Conservation (phyloP, 2,888 invertebrate genomes). For the Microdon myrmicae region DNA sequence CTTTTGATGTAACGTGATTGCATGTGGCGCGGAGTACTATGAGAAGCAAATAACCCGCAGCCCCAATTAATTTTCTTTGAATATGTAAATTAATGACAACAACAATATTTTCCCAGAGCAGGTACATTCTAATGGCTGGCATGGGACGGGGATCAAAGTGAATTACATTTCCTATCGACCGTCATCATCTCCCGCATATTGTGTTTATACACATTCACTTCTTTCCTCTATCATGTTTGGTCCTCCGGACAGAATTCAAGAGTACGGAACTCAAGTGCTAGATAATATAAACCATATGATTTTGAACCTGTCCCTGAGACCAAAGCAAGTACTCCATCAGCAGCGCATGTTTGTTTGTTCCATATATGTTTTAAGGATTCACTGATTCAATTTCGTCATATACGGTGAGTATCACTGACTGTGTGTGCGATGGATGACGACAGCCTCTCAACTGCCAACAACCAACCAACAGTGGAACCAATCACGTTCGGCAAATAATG, state of each 20-base stretch:
- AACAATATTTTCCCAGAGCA: constrained; percentile 52
- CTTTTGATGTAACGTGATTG: constrained; percentile 48
- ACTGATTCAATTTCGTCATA: constrained; percentile 52
- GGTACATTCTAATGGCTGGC: constrained; percentile 50
- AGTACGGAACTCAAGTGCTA: too few relatives aligned
- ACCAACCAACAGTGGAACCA: constrained; percentile 49
- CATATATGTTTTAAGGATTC: constrained; percentile 52
- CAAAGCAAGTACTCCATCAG: constrained; percentile 36
- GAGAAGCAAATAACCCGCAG: constrained; percentile 49
- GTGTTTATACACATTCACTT: too few relatives aligned
- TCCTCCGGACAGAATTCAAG: too few relatives aligned
- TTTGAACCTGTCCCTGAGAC: too few relatives aligned
- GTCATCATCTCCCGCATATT: too few relatives aligned
- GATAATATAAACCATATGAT: too few relatives aligned
- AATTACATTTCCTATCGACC: constrained; percentile 46
- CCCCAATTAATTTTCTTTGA: constrained; percentile 53
- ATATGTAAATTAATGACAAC: constrained; percentile 53
- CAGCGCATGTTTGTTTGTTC: constrained; percentile 33
- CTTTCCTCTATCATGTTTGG: too few relatives aligned
- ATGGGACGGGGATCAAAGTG: constrained; percentile 51
- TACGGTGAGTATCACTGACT: constrained; percentile 34
- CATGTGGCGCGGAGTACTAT: constrained; percentile 45
- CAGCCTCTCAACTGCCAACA: constrained; percentile 48
- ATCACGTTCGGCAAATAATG: constrained; percentile 52
- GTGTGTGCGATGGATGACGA: constrained; percentile 40